Evolutionary conservation across 2,113 vertebrate species (phyloP), one percentile per base, ranked within the genome.

Genomic region (Prietella phreatophila): DNA sequence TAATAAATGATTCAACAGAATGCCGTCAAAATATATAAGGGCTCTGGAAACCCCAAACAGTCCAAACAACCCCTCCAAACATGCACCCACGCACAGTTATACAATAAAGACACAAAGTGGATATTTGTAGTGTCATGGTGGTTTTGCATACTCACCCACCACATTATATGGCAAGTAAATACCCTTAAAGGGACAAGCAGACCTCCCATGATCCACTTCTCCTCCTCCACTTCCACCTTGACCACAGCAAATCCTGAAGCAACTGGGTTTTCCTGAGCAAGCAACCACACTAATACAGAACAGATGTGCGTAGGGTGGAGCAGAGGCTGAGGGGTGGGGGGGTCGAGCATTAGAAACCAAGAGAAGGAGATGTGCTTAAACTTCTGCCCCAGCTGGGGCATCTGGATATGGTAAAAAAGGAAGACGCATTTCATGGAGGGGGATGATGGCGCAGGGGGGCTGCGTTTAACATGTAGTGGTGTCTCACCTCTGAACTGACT

Each of bases 401-500:
- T 85, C 88, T 91, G 93, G 93, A 93, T 94, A 93, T 95, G 93
- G 92, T 94, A 93, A 56, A 92, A 78, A 93, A 93, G 90, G 92
- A 92, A 91, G 89, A 90, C 90, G 89, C 91, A 93, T 89, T 87
- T 91, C 88, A 61, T 85, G 88, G 61, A 83, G 88, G 10, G n/a
- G 84, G 65, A 50, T 73, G n/a, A 83, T 87, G 89, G 92, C 90
- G 93, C 88, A 91, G 42, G 2, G 78, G 42, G 90, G 88, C 90
- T 91, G 86, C 89, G 89, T 89, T 93, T 90, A 93, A 92, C 93
- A 93, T 93, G 93, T 94, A 93, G 94, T 93, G 90, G 90, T 88
- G 87, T 84, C 80, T 93, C 92, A 94, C 93, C 93, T 94, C 90
- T 94, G 93, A 93, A 94, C 93, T 93, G 93, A 94, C 93, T 93